Evolutionary conservation across 2,888 invertebrate genomes (phyloP), one percentile per base, ranked within the genome.

Genomic region (Ormyrus rosae): DNA sequence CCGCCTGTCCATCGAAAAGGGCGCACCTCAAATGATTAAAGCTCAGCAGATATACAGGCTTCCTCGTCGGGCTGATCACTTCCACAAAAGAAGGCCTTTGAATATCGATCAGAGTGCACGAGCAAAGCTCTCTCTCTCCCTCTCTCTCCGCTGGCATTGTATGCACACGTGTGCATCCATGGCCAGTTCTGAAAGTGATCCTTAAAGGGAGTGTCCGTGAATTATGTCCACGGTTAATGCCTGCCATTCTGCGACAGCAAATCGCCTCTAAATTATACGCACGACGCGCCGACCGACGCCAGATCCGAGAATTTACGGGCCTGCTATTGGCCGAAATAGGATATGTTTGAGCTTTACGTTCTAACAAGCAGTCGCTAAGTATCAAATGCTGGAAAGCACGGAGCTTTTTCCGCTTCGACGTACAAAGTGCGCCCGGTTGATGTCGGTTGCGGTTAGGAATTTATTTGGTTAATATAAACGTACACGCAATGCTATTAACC

Each of bases 221-320:
- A 84, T 87, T 85, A 86, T 85, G 84, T 78, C 83, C 82, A 71
- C 79, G 84, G 84, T 83, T 86, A 86, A 86, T 85, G 83, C 83
- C 83, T 82, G 83, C 84, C 84, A 85, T 86, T 84, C 83, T 83
- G 79, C 73, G 84, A 84, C 83, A 82, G 84, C 83, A 67, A 67
- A 67, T 53, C 19, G 51, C 51, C 19, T 67, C 53, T 51, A 13
- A 46, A 67, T 67, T 53, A 19, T 53, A 53, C 34, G 5, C 34
- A 9, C 67, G 19, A 50, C 48, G 50, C 46, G 50, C 50, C 6
- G 6, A 48, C 19, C 13, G 46, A 6, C 7, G 11, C 5, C 8
- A 48, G 19, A 34, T 45, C 7, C 11, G 46, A 65, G 8, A 9
- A 51, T 65, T 13, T 51, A 5, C 19, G 48, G 3, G 50, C 19